Percentiles rank a stretch among this genome's conserved stretches.
Conservation (phyloP, 2,888 invertebrate species). For the Dinocampus coccinellae region DNA sequence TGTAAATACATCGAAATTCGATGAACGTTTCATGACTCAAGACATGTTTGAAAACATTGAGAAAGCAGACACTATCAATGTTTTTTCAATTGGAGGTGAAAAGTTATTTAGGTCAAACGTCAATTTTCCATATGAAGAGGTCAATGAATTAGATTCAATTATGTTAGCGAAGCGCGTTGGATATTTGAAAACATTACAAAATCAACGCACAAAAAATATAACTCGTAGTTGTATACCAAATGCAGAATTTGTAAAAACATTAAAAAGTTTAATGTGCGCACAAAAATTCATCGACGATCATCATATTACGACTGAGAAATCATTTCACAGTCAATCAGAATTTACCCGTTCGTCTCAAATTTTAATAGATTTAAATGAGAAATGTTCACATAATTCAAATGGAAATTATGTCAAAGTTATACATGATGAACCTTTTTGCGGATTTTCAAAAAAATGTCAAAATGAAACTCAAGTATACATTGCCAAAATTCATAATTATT, state of each 20-base stretch:
- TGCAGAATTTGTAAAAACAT: slow-evolving; percentile 39
- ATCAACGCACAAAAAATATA: slow-evolving; percentile 30
- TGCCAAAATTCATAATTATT: not conserved
- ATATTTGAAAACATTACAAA: slow-evolving; percentile 38
- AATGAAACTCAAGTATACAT: not conserved
- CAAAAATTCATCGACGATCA: not conserved
- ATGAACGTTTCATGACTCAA: not conserved
- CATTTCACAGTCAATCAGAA: slow-evolving; percentile 4
- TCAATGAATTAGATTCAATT: slow-evolving; percentile 20
- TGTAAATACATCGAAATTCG: not conserved
- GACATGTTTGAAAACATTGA: not conserved
- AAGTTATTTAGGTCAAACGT: not conserved
- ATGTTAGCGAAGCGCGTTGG: slow-evolving; percentile 38
- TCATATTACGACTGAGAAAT: not conserved
- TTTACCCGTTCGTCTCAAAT: slow-evolving; percentile 35
- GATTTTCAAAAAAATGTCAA: slow-evolving; percentile 28
- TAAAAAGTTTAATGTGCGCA: slow-evolving; percentile 39
- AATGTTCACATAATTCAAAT: not conserved
- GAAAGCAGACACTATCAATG: not conserved
- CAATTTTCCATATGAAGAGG: not conserved
- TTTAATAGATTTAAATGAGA: not conserved
- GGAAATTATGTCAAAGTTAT: slow-evolving; percentile 16
- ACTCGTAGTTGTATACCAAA: slow-evolving; percentile 36
- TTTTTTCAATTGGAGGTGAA: not conserved
- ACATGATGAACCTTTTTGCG: slow-evolving; percentile 20